Evolutionary conservation across 2,797 vertebrate genomes (phyloP), one percentile per base, ranked within the genome.

Genomic region (Eulemur mongoz): DNA sequence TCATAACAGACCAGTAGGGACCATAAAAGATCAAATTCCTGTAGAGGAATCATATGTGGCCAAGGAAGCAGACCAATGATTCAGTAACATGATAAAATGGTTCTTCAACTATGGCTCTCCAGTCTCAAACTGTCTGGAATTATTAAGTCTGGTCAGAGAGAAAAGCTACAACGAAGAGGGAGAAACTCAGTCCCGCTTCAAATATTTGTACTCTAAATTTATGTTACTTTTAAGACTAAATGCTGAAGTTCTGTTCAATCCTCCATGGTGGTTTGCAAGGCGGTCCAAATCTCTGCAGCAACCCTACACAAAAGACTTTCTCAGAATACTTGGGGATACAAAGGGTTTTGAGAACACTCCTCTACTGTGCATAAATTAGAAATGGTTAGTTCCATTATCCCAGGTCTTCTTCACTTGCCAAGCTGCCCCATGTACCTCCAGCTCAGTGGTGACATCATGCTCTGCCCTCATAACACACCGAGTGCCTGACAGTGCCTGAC

Each of bases 151-250:
- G 45, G 20, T 23, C 52, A 38, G 73, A 79, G 40, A 70, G 43
- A 75, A 94, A 93, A 90, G 7, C 63, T 17, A 35, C 14, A 54
- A 25, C 1, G 22, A 63, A 84, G 25, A 89, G 59, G 18, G 11
- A 70, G 13, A 12, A 86, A 12, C 18, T 89, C 2, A 70, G 40
- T 40, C 61, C 43, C 87, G 63, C 20, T 59, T 78, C 69, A 93
- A 86, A 57, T 43, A 87, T 40, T 43, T 63, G 35, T 2, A 72
- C 15, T 30, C 61, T n/a, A 45, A 78, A 85, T 79, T 13, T 75
- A 52, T 70, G 25, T 75, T 88, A 43, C 73, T 79, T 92, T 79
- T 76, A 73, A 90, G 93, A 69, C 40, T 50, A 40, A 89, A 89
- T 12, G 27, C 43, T 20, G 61, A 86, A 80, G 76, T 48, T 89